Evolutionary conservation across 2,888 invertebrate species (phyloP).

Genomic region (Pandemis heparana): DNA sequence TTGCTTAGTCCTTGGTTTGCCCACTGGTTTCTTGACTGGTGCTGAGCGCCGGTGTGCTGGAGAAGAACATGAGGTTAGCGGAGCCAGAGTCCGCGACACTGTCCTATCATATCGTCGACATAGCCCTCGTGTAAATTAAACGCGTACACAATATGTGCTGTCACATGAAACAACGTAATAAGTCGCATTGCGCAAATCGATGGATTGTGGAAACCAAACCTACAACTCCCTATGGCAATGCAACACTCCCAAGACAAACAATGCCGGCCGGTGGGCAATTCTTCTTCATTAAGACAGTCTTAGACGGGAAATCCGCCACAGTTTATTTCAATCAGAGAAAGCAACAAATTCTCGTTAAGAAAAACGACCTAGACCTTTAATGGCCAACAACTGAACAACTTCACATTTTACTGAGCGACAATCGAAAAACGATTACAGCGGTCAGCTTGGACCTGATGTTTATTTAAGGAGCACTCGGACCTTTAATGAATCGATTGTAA

Average conservation of each 20-base stretch:
- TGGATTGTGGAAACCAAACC: not conserved
- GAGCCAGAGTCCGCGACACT: constrained; percentile 32
- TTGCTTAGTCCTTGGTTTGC: constrained; percentile 93
- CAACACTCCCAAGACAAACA: constrained; percentile 2
- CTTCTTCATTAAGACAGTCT: constrained; percentile 29
- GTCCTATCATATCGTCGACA: constrained; percentile 21
- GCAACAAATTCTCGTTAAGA: constrained; percentile 36
- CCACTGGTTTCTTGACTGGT: constrained; percentile 92
- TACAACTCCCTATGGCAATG: constrained; percentile 9
- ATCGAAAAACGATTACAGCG: constrained; percentile 71
- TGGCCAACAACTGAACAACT: constrained; percentile 44
- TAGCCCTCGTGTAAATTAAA: constrained; percentile 32
- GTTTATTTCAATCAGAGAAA: constrained; percentile 34
- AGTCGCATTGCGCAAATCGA: constrained; percentile 21
- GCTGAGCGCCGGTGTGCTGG: constrained; percentile 85
- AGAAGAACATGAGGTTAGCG: constrained; percentile 58
- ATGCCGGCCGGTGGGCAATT: constrained; percentile 6
- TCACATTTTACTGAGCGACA: constrained; percentile 61
- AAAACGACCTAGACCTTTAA: constrained; percentile 30
- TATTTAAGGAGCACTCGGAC: constrained; percentile 68
- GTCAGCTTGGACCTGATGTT: constrained; percentile 64
- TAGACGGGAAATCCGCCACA: constrained; percentile 17
- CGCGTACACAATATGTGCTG: not conserved
- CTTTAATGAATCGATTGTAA: constrained; percentile 61
- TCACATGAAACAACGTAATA: not conserved